Evolutionary conservation across 2,113 vertebrate species (phyloP).

Genomic region (Thinocorus orbignyianus): DNA sequence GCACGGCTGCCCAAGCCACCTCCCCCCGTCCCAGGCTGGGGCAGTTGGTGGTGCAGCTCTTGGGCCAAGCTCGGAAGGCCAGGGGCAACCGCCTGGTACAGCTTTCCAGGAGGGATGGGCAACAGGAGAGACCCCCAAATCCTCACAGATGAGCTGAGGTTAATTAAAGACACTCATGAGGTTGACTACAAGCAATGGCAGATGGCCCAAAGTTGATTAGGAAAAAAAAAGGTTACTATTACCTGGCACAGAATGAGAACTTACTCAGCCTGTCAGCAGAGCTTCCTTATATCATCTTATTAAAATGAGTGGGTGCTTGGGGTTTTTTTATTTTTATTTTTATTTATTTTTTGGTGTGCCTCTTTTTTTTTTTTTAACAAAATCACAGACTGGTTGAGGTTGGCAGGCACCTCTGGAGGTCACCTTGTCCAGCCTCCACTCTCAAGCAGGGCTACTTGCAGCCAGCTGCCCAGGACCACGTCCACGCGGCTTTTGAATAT

Average conservation of each 20-base stretch:
- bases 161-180: background rate
- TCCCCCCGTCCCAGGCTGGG: background rate
- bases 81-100: accelerated
- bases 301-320: background rate
- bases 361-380: background rate
- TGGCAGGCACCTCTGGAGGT: background rate
- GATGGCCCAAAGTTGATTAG: background rate
- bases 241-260: background rate
- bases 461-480: background rate
- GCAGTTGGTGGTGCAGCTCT: background rate
- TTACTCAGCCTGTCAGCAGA: too few relatives aligned
- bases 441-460: background rate
- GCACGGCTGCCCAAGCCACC: background rate
- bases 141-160: background rate
- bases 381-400: background rate
- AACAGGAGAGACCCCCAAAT: background rate
- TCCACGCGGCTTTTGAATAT: accelerated
- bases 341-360: background rate
- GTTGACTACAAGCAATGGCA: conserved; percentile 1
- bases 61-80: background rate
- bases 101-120: background rate
- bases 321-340: background rate
- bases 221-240: background rate
- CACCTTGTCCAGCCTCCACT: background rate
- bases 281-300: too few relatives aligned